A percentile compares a stretch with the other conserved stretches of the same genome.
Evolutionary conservation across 2,888 invertebrate species (phyloP).

Genomic region (Ceramica pisi): DNA sequence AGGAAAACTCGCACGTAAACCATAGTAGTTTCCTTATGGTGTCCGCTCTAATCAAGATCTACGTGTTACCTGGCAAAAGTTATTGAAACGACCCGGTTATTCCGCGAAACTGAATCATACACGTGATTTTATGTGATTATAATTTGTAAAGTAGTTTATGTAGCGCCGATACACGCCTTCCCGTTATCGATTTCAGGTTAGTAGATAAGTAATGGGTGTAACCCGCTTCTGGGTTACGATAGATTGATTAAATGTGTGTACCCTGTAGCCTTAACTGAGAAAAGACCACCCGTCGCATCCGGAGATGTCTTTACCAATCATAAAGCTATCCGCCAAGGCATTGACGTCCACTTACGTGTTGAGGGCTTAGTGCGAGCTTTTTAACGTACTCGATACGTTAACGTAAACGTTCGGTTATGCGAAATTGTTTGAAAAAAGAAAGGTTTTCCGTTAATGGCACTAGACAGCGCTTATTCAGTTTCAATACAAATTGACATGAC

Average conservation of each 20-base stretch:
- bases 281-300: slow-evolving; percentile 39
- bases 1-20: slow-evolving; percentile 69
- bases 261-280: slow-evolving; percentile 26
- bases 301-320: slow-evolving; percentile 21
- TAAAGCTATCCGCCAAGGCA: background rate
- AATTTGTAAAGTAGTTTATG: slow-evolving; percentile 61
- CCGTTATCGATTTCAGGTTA: slow-evolving; percentile 61
- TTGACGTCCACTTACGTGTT: slow-evolving; percentile 10
- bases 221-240: slow-evolving; percentile 41
- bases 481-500: too few species aligned
- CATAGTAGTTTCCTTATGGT: slow-evolving; percentile 71
- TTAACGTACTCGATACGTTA: too few species aligned
- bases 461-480: too few species aligned
- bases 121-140: slow-evolving; percentile 71
- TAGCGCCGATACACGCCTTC: slow-evolving; percentile 41
- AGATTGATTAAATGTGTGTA: slow-evolving; percentile 34
- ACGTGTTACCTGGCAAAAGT: slow-evolving; percentile 72
- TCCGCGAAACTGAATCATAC: slow-evolving; percentile 76
- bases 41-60: slow-evolving; percentile 75
- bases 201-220: slow-evolving; percentile 55
- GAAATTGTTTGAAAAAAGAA: too few species aligned
- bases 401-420: too few species aligned
- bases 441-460: too few species aligned
- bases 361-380: too few species aligned
- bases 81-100: slow-evolving; percentile 74